Evolutionary conservation across 2,888 invertebrate genomes (phyloP).

Genomic region (Oxycera nigricornis): DNA sequence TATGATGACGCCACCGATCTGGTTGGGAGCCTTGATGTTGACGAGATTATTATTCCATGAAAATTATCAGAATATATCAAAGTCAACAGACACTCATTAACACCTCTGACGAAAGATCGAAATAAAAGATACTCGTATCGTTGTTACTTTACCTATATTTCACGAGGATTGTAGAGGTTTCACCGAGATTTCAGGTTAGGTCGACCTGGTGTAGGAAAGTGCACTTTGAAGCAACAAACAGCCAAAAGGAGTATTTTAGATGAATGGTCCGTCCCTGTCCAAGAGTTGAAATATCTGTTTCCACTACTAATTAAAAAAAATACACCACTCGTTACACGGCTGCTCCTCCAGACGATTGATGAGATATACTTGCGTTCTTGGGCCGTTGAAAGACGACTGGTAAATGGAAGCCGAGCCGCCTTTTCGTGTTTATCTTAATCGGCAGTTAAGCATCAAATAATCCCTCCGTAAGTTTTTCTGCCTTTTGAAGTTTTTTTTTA

Average conservation of each 20-base stretch:
- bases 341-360: not conserved
- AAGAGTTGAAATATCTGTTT: too few relatives aligned
- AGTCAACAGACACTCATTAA: slow-evolving; percentile 22
- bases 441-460: slow-evolving; percentile 21
- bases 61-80: slow-evolving; percentile 1
- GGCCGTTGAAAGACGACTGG: not conserved
- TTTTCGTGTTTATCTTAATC: slow-evolving; percentile 36
- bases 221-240: too few relatives aligned
- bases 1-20: not conserved
- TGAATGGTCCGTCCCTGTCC: too few relatives aligned
- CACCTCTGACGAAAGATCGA: not conserved
- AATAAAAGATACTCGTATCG: not conserved
- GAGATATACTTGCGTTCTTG: not conserved
- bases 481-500: not conserved
- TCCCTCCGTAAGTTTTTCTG: slow-evolving; percentile 5
- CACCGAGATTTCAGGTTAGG: too few relatives aligned
- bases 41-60: slow-evolving; percentile 1
- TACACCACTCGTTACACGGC: not conserved
- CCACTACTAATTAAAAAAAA: too few relatives aligned
- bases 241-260: too few relatives aligned
- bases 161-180: too few relatives aligned
- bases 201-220: too few relatives aligned
- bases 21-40: not conserved
- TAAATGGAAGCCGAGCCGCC: not conserved
- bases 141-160: not conserved